phyloP scores from a whole-genome alignment of 2,113 vertebrate genomes.

The Centropus unirufus region DNA sequence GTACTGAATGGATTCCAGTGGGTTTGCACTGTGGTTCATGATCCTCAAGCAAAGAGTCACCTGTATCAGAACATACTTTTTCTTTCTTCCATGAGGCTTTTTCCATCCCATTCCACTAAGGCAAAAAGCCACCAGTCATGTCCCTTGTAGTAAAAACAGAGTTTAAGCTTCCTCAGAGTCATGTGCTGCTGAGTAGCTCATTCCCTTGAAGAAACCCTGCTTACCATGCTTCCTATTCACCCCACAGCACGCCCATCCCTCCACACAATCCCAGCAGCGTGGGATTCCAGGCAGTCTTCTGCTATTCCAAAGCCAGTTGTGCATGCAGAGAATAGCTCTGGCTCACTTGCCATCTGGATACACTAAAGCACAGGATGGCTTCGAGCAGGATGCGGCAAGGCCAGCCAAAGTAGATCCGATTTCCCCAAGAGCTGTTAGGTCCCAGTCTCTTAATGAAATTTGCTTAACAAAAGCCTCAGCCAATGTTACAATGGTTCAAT shows the following conservation, averaged over 20 bases:
- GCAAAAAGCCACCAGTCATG: background rate
- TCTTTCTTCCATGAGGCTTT: background rate
- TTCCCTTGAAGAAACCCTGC: background rate
- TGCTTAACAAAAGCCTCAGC: constrained; percentile 75
- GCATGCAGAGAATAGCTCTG: background rate
- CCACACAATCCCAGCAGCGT: background rate
- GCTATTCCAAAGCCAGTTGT: background rate
- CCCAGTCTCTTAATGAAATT: constrained; percentile 75
- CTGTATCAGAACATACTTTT: background rate
- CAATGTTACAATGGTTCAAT: constrained; percentile 66
- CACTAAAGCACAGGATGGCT: background rate
- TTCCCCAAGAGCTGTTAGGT: constrained; percentile 58
- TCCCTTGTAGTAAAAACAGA: background rate
- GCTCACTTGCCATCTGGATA: constrained; percentile 20
- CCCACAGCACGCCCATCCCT: background rate
- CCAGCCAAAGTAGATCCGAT: constrained; percentile 62
- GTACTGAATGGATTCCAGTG: background rate
- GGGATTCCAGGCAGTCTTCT: background rate
- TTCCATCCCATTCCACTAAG: background rate
- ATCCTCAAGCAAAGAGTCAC: background rate
- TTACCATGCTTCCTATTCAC: background rate
- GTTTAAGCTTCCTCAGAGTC: background rate
- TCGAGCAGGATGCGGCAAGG: constrained; percentile 1
- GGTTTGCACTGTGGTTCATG: background rate
- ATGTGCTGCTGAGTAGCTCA: background rate